phyloP scores from a whole-genome alignment of 2,797 vertebrate genomes.

The Odontamblyopus rebecca region DNA sequence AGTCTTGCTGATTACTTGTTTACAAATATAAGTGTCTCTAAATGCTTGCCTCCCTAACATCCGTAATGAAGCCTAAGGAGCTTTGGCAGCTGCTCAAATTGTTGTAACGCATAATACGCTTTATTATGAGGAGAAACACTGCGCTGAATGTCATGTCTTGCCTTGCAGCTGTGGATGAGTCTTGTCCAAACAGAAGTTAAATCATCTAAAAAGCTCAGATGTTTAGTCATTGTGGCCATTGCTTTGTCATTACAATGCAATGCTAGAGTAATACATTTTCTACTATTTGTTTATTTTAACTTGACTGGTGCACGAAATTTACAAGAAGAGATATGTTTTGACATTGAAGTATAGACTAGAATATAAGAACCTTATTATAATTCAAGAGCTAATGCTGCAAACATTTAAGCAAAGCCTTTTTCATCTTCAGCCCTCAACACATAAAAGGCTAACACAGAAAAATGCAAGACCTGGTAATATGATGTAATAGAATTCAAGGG shows the following conservation, averaged over 20 bases:
- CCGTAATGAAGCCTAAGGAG: not conserved
- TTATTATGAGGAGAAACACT: constrained; percentile 11
- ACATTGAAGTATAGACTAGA: not conserved
- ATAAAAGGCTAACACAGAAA: not conserved
- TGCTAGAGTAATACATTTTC: too few species aligned
- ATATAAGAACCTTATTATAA: not conserved
- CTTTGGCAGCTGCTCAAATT: not conserved
- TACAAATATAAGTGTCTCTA: constrained; percentile 5
- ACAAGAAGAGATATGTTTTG: not conserved
- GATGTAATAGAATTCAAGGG: not conserved
- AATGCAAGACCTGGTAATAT: not conserved
- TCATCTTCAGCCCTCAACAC: not conserved
- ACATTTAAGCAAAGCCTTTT: not conserved
- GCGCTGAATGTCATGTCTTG: not conserved
- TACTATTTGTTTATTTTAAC: not conserved
- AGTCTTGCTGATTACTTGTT: constrained; percentile 10
- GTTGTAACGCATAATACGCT: constrained; percentile 10
- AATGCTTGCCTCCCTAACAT: not conserved
- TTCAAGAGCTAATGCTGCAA: not conserved
- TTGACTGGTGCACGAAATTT: not conserved
- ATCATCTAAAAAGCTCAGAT: not conserved
- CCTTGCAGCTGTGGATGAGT: not conserved
- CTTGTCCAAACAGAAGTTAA: not conserved
- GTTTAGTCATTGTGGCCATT: not conserved
- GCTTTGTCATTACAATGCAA: not conserved